Evolutionary conservation across 2,113 vertebrate genomes (phyloP), one percentile per base, ranked within the genome.

Genomic region (Eclectus roratus): DNA sequence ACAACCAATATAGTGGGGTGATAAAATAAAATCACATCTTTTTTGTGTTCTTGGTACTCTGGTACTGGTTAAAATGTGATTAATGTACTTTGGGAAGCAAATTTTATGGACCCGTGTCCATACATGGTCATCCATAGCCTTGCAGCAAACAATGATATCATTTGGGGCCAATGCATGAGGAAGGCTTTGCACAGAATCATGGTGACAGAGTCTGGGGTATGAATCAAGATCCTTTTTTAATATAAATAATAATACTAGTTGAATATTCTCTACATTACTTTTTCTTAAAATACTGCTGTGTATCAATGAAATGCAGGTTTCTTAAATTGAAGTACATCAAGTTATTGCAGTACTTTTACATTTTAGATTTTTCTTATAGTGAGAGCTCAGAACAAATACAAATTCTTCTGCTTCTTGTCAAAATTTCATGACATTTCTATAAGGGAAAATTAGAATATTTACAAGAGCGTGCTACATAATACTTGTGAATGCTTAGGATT

Each of bases 1-100:
- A 12, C 11, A 55, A 13, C 5, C 0, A 56, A 2, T 46, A 20
- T 4, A 52, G 4, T 28, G 1, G 56, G 13, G 53, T 21, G 20
- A 27, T 69, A 56, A 65, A 53, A 56, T 29, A 65, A n/a, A n/a
- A 37, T 44, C 2, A 6, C 17, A 9, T 63, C 7, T 13, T 68
- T 68, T 44, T n/a, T 17, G 17, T 46, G 7, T 46, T 41, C 14
- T 58, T 58, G 52, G 6, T 58, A 29, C 9, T 46, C 19, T 69
- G 14, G 9, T 65, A 65, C 13, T 65, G 29, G 37, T 72, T 50
- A 49, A 81, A 65, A 70, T 41, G 20, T 70, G 29, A 58, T 76
- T 85, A 52, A 70, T 3, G 19, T 60, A 17, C 46, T 78, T 61
- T 21, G 17, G 78, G 60, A 87, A 63, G 72, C 5, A 73, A 55